Base-by-base conservation (phyloP, 1,140 invertebrate genomes). In the Bemisia tabaci region DNA sequence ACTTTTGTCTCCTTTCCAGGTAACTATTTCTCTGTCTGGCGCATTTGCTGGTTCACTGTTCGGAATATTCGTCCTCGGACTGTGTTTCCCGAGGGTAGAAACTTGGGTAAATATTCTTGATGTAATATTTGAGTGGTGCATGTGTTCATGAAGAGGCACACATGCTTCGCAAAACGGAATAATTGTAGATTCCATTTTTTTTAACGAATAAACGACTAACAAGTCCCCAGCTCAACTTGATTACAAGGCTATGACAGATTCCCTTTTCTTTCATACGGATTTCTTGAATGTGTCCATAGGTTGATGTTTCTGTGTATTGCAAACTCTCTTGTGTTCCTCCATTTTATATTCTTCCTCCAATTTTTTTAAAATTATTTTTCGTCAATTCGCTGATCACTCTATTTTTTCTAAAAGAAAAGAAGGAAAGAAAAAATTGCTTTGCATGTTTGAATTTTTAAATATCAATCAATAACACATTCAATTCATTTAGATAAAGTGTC, bases 11-110 rank as follows among this genome's bases (percentile, higher is more conserved):
- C 69, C 77, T 59, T 78, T 79, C 60, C 70, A 90, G 87, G 84
- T 90, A 60, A 89, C 90, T 0, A 84, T 88, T 58, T 87, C 88
- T 65, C 73, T 82, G 25, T 77, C 76, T 65, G 88, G 90, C 1
- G 89, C 94, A 68, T 86, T 91, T 17, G 87, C 89, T 22, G 91
- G 90, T 5, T 88, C 90, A 22, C 85, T 91, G 0, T 87, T 93
- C 68, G 92, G 91, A 1, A 81, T 94, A 21, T 95, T 94, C 75
- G 87, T 87, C 0, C 77, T 95, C 12, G 92, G 92, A 68, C 91
- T 94, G 83, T 79, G 89, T 59, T 83, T 90, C 71, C 91, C 90
- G 22, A 92, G 88, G 85, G 84, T 88, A 24, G 92, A 91, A 73
- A 82, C 82, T 1, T 70, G 76, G 61, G 71, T 73, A 69, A 73